These are phyloP conservation scores for Myotis lucifugus DNA, from an alignment of 2,113 vertebrate species.

Conservation along the genomic window DNA sequence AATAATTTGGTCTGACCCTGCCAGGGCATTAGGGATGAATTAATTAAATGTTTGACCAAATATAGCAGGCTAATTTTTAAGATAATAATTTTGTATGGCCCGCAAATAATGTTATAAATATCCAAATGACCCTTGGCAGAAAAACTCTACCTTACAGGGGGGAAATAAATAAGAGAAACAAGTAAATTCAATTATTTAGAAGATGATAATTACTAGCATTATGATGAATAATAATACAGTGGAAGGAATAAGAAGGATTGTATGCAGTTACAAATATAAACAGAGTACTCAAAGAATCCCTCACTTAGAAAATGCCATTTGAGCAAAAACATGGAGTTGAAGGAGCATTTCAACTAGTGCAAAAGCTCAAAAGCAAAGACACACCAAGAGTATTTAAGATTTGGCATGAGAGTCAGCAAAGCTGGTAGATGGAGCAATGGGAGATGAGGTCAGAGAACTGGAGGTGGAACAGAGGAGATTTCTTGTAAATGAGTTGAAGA, in stretches of 20 bases:
- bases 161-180: background rate
- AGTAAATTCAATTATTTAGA: background rate
- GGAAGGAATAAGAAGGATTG: background rate
- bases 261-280: background rate
- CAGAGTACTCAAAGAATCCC: background rate
- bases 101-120: too few relatives aligned
- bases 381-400: background rate
- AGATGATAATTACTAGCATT: background rate
- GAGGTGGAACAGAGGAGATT: background rate
- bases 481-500: background rate
- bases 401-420: background rate
- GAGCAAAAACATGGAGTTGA: background rate
- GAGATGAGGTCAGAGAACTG: background rate
- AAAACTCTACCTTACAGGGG: background rate
- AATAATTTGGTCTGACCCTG: too few relatives aligned
- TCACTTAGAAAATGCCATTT: background rate
- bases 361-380: background rate
- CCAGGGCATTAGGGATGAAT: too few relatives aligned
- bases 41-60: too few relatives aligned
- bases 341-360: background rate
- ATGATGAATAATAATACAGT: background rate
- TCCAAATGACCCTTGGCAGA: too few relatives aligned
- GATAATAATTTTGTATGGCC: too few relatives aligned
- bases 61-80: too few relatives aligned
- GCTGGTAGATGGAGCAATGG: background rate